Conservation (phyloP, 2,797 vertebrate species). For the Anguilla pacifica region DNA sequence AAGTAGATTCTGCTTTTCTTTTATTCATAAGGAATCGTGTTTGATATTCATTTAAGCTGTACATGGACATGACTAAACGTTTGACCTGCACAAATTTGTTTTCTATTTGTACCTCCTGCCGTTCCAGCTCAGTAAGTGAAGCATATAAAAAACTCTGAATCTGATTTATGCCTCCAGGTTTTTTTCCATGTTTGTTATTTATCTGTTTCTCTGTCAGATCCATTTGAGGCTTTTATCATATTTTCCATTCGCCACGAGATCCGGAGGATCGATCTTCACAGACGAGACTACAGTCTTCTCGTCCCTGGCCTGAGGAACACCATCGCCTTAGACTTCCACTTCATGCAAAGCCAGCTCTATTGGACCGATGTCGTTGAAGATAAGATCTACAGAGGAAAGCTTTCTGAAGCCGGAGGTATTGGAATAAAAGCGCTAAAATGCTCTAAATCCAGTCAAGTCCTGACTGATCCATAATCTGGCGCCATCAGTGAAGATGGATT, state of each 20-base stretch:
- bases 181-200: neutral
- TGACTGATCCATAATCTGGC: neutral
- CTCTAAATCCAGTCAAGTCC: neutral
- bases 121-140: neutral
- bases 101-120: neutral
- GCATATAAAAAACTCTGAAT: neutral
- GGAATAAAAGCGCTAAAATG: neutral
- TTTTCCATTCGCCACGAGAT: constrained; percentile 99
- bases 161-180: neutral
- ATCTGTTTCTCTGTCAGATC: constrained; percentile 76
- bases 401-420: constrained; percentile 91
- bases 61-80: neutral
- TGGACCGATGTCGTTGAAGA: constrained; percentile 99
- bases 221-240: constrained; percentile 98
- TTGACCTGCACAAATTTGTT: neutral
- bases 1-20: too few relatives aligned
- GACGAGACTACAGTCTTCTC: constrained; percentile 93
- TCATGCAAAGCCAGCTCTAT: constrained; percentile 92
- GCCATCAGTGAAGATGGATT: neutral
- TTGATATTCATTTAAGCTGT: too few relatives aligned
- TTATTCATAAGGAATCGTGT: too few relatives aligned
- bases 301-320: constrained; percentile 96
- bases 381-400: constrained; percentile 95
- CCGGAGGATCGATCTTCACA: constrained; percentile 96
- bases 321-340: constrained; percentile 97